These are phyloP conservation scores for Chelmon rostratus DNA, from an alignment of 2,797 vertebrate genomes.

Conservation along the genomic window DNA sequence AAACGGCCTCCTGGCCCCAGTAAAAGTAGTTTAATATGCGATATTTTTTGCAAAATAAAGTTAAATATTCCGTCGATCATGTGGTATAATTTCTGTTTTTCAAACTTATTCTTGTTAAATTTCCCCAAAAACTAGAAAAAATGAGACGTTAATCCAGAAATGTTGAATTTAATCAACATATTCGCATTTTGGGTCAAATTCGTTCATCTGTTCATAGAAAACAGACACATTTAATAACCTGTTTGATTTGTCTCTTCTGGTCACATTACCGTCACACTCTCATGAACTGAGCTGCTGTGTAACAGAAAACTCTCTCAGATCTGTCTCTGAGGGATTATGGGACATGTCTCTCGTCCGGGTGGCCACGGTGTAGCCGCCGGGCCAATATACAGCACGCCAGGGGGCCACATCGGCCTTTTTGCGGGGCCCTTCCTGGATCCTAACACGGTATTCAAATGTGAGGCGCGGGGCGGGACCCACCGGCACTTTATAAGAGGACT, in stretches of 20 bases:
- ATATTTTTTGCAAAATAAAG: background rate
- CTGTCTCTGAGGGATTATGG: background rate
- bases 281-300: background rate
- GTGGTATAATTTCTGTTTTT: background rate
- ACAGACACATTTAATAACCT: background rate
- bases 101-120: background rate
- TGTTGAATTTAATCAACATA: background rate
- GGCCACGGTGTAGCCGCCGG: slow-evolving; percentile 65
- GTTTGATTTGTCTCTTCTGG: background rate
- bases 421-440: slow-evolving; percentile 79
- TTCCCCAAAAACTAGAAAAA: background rate
- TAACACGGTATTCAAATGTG: slow-evolving; percentile 77
- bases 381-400: slow-evolving; percentile 88
- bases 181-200: background rate
- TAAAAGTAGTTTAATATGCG: background rate
- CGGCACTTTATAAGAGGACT: slow-evolving; percentile 80
- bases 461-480: slow-evolving; percentile 68
- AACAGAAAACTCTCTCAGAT: background rate
- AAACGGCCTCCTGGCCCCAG: background rate
- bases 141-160: background rate
- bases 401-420: slow-evolving; percentile 85
- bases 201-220: background rate
- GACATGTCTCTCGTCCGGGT: slow-evolving; percentile 46
- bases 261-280: background rate
- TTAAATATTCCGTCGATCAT: background rate